A percentile compares a stretch with the other conserved stretches of the same genome.
Conservation (phyloP, 2,888 invertebrate species). For the Arrhopalites spinosus region DNA sequence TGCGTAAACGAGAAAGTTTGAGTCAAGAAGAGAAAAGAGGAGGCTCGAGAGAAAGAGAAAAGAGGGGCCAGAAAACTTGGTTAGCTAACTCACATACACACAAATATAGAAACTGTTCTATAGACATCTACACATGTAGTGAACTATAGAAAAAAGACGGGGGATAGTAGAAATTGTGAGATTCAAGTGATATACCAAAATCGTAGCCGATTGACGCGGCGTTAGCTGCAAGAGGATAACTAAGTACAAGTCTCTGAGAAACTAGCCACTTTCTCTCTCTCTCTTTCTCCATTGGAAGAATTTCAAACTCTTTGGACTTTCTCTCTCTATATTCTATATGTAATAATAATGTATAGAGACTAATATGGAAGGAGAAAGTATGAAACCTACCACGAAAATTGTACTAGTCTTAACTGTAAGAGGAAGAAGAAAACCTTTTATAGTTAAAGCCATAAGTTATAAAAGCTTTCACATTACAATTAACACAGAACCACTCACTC, state of each 20-base stretch:
- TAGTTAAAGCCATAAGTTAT: background rate
- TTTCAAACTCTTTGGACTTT: too few relatives aligned
- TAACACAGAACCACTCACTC: background rate
- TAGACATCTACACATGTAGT: background rate
- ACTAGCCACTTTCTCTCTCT: background rate
- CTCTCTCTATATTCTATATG: too few relatives aligned
- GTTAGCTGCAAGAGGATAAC: constrained; percentile 18
- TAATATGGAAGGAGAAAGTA: too few relatives aligned
- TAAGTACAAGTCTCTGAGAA: constrained; percentile 12
- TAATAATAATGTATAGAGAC: too few relatives aligned
- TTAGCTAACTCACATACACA: constrained; percentile 7
- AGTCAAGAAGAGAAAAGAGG: background rate
- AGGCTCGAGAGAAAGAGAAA: background rate
- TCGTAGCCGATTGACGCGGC: constrained; percentile 7
- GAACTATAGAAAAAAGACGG: background rate
- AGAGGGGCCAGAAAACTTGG: constrained; percentile 19
- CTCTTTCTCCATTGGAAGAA: background rate
- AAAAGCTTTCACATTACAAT: background rate
- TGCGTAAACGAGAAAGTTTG: constrained; percentile 28
- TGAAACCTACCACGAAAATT: too few relatives aligned
- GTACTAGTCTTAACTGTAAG: background rate
- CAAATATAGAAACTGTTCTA: background rate
- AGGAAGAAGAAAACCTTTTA: background rate
- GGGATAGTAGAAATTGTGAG: background rate
- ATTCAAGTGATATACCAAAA: too few relatives aligned